Evolutionary conservation across 1,140 invertebrate species (phyloP).

Genomic region (Solenopsis fugax): DNA sequence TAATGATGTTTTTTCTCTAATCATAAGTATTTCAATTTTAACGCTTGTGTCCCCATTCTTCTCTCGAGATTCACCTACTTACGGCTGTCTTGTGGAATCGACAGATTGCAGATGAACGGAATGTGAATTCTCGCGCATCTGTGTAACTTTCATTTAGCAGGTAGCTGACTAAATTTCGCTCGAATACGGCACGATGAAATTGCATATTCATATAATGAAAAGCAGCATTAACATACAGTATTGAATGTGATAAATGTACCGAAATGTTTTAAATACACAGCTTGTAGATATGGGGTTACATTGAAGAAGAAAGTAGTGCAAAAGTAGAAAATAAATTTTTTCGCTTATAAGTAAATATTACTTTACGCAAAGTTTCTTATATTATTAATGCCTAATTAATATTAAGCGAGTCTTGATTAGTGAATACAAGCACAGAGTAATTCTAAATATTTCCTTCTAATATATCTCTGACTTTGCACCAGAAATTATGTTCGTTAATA

Average conservation of each 20-base stretch:
- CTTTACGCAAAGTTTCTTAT: neutral
- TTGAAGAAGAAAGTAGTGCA: neutral
- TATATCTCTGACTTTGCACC: neutral
- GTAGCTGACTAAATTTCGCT: conserved; percentile 24
- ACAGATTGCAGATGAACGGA: neutral
- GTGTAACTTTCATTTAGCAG: conserved; percentile 61
- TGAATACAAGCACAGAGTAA: neutral
- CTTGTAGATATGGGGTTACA: neutral
- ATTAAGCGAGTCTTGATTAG: neutral
- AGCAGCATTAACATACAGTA: neutral
- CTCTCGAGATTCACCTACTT: neutral
- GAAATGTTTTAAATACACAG: neutral
- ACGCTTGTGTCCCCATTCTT: conserved; percentile 21
- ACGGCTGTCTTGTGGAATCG: conserved; percentile 14
- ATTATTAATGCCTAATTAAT: neutral
- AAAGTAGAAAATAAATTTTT: neutral
- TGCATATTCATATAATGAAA: conserved; percentile 36
- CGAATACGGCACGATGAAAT: neutral
- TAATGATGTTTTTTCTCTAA: neutral
- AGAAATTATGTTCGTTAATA: neutral
- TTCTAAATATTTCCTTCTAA: neutral
- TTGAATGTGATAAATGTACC: conserved; percentile 3
- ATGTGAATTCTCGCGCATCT: conserved; percentile 49
- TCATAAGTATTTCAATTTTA: conserved; percentile 17
- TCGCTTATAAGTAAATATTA: neutral